Evolutionary conservation across 1,140 invertebrate genomes (phyloP), one percentile per base, ranked within the genome.

Genomic region (Delia radicum): DNA sequence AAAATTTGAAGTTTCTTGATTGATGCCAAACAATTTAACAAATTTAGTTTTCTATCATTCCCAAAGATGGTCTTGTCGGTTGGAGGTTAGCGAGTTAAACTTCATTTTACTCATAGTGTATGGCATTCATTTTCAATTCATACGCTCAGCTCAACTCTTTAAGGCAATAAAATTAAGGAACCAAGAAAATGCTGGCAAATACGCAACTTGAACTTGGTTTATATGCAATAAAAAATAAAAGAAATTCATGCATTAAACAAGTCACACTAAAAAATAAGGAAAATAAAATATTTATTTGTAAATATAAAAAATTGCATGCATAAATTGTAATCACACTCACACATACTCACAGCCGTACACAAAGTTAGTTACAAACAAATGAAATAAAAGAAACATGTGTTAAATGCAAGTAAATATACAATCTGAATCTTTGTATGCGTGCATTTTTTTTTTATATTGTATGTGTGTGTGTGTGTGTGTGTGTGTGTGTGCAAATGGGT

Each of bases 151-250:
- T n/a, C n/a, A n/a, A n/a, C n/a, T n/a, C n/a, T n/a, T n/a, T n/a
- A n/a, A n/a, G n/a, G 65, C 65, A 4, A 31, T 69, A 21, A 82
- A 82, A 79, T 69, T 75, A 55, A 75, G 74, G 65, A 76, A 74
- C 29, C 37, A 48, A 78, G 69, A 75, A 79, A 78, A 77, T 74
- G 29, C 1, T 69, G 65, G n/a, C 24, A 69, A 69, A 69, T 69
- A 69, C 31, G 29, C 65, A 69, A 21, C 65, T 69, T 69, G 65
- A 69, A 69, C 65, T 69, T 69, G 65, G 65, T 28, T 67, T 69
- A 33, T 69, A 37, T 33, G 29, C 31, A 69, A 69, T 69, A 18
- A 18, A 21, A 69, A 33, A 18, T 37, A 65, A 69, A 37, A 33
- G 29, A 69, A 37, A 37, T 69, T 33, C 65, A 37, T 21, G 65